phyloP scores from a whole-genome alignment of 92 coral and sea anemone genomes.

The Pocillopora grandis region DNA sequence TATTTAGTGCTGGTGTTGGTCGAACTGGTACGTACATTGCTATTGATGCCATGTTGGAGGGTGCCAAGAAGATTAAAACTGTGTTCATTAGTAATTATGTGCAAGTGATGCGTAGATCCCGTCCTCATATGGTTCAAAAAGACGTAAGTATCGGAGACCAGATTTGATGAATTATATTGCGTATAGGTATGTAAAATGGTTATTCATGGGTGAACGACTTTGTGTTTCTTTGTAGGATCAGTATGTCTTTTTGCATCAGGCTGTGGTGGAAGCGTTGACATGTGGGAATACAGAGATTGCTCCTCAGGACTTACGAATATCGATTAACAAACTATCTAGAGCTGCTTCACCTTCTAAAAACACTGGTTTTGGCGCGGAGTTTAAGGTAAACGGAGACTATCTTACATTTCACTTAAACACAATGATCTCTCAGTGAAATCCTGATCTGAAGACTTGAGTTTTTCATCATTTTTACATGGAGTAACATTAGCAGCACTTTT shows the following conservation, averaged over 20 bases:
- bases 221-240: slow-evolving; percentile 56
- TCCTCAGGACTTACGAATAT: slow-evolving; percentile 47
- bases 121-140: slow-evolving; percentile 77
- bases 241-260: slow-evolving; percentile 66
- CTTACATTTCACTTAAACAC: no score
- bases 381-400: slow-evolving; percentile 33
- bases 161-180: no score
- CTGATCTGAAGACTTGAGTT: background rate
- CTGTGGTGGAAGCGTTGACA: slow-evolving; percentile 65
- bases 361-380: slow-evolving; percentile 59
- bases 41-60: slow-evolving; percentile 84
- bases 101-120: slow-evolving; percentile 54
- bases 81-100: slow-evolving; percentile 76
- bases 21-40: slow-evolving; percentile 82
- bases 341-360: slow-evolving; percentile 12
- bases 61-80: slow-evolving; percentile 49
- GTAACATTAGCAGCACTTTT: slow-evolving; percentile 3
- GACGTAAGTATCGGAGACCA: slow-evolving; percentile 43
- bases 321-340: slow-evolving; percentile 51
- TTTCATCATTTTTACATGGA: background rate
- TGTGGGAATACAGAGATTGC: slow-evolving; percentile 86
- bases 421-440: no score
- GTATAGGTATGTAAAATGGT: background rate
- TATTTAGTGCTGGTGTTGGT: slow-evolving; percentile 77
- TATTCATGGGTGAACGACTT: background rate